Conservation (phyloP, 2,113 vertebrate genomes). For the Callipepla californica region DNA sequence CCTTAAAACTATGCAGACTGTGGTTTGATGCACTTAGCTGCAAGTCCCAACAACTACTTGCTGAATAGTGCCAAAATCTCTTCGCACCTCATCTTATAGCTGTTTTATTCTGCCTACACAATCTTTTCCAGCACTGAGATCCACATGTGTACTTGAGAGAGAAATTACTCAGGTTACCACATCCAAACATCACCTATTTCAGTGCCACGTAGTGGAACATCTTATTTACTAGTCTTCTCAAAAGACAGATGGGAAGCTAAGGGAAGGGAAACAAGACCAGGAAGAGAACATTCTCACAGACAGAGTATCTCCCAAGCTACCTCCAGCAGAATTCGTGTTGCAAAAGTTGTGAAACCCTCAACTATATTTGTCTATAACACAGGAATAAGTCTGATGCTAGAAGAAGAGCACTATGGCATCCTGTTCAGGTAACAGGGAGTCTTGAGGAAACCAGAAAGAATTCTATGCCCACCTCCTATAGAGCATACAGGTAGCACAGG, state of each 20-base stretch:
- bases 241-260: too few relatives aligned
- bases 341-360: not conserved
- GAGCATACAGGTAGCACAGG: not conserved
- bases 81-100: not conserved
- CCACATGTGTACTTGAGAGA: not conserved
- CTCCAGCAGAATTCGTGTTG: not conserved
- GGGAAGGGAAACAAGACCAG: not conserved
- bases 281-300: too few relatives aligned
- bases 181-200: not conserved
- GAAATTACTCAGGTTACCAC: not conserved
- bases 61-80: not conserved
- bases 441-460: not conserved
- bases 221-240: not conserved
- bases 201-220: not conserved
- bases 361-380: not conserved
- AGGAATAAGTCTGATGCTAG: not conserved
- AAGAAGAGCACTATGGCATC: not conserved
- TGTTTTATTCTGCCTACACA: not conserved
- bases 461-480: accelerated
- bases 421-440: not conserved
- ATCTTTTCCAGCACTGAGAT: not conserved
- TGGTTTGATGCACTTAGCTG: constrained; percentile 4
- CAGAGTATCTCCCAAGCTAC: not conserved
- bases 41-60: not conserved
- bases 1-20: not conserved